phyloP scores from a whole-genome alignment of 2,888 invertebrate genomes.

The Xestoiulus laeticollis region DNA sequence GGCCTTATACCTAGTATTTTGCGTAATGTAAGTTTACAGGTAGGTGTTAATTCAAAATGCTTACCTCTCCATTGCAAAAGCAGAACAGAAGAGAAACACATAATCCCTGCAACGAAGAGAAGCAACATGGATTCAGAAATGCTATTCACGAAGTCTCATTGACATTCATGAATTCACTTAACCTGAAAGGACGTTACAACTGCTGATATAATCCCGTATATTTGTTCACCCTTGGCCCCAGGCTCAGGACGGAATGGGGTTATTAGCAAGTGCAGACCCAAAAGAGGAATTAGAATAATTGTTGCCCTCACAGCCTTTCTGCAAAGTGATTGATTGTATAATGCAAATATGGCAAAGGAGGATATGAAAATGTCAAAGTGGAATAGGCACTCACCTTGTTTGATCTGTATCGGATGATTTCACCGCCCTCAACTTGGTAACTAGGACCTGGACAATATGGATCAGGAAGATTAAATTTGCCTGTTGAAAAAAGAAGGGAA shows the following conservation, averaged over 20 bases:
- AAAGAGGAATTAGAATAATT: slow-evolving; percentile 85
- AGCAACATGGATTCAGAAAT: neutral
- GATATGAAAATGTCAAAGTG: neutral
- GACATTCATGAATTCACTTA: neutral
- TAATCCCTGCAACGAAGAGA: slow-evolving; percentile 76
- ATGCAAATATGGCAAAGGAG: neutral
- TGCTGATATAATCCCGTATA: slow-evolving; percentile 86
- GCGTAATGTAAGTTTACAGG: too few species aligned
- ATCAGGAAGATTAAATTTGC: slow-evolving; percentile 86
- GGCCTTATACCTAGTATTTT: too few species aligned
- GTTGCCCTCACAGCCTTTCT: slow-evolving; percentile 80
- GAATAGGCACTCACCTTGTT: slow-evolving; percentile 49
- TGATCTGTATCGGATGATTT: slow-evolving; percentile 55
- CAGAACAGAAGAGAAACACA: slow-evolving; percentile 92
- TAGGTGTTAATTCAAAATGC: too few species aligned
- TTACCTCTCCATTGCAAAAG: slow-evolving; percentile 94
- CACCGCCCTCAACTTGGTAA: slow-evolving; percentile 79
- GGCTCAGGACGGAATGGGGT: slow-evolving; percentile 83
- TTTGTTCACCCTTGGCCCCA: slow-evolving; percentile 64
- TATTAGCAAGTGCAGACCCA: slow-evolving; percentile 89
- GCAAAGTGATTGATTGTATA: neutral
- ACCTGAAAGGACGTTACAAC: slow-evolving; percentile 84
- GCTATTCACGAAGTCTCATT: neutral
- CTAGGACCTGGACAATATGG: slow-evolving; percentile 87
- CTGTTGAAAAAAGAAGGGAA: neutral